Evolutionary conservation across 2,888 invertebrate species (phyloP).

Genomic region (Sipunculus nudus): DNA sequence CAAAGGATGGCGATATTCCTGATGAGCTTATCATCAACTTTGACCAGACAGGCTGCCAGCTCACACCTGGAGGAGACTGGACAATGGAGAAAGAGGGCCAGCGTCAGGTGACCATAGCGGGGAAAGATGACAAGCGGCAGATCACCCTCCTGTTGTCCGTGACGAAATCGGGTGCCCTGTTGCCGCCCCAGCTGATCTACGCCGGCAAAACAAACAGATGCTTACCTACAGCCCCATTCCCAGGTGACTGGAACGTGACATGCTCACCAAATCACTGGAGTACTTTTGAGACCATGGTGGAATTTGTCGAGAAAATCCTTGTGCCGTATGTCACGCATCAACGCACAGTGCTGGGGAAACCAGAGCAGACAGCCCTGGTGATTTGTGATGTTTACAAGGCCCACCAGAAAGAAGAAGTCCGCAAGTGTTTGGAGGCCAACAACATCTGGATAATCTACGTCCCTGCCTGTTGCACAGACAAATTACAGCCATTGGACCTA

Average conservation of each 20-base stretch:
- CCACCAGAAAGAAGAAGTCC: conserved; percentile 1
- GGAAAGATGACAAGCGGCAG: too few species aligned
- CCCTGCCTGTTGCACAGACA: conserved; percentile 34
- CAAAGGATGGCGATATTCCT: conserved; percentile 21
- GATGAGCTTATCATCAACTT: conserved; percentile 33
- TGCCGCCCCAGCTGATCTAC: too few species aligned
- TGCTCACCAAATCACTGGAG: too few species aligned
- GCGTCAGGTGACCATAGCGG: background rate
- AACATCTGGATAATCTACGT: conserved; percentile 21
- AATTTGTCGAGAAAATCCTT: too few species aligned
- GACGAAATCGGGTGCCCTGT: too few species aligned
- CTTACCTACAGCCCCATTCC: background rate
- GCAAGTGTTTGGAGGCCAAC: conserved; percentile 8
- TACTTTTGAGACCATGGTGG: too few species aligned
- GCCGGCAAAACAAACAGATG: too few species aligned
- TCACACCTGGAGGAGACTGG: conserved; percentile 37
- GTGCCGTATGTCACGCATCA: too few species aligned
- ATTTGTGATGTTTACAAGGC: conserved; percentile 11
- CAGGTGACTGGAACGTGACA: background rate
- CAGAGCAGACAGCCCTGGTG: conserved; percentile 7
- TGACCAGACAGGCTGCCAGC: conserved; percentile 33
- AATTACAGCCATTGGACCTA: conserved; percentile 34
- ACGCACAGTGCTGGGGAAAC: background rate
- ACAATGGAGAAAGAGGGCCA: conserved; percentile 21
- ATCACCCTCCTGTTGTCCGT: too few species aligned